These are phyloP conservation scores for Leucophenga montana DNA, from an alignment of 2,888 invertebrate species.

Conservation along the genomic window DNA sequence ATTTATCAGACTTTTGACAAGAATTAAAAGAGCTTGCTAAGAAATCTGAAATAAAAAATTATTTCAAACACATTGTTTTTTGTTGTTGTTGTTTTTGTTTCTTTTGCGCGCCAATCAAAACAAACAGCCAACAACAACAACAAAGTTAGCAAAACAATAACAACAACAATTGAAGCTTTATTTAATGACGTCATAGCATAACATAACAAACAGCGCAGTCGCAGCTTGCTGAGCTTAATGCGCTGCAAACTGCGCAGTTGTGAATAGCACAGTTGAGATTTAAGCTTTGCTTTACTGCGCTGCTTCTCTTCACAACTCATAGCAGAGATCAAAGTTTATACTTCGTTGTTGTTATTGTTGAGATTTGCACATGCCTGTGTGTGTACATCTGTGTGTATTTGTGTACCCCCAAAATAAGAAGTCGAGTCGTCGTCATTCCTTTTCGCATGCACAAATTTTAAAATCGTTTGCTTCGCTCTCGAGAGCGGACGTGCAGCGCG, in stretches of 20 bases:
- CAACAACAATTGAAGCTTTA: constrained; percentile 39
- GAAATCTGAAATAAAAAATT: too few species aligned
- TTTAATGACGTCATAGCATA: constrained; percentile 56
- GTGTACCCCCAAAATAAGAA: constrained; percentile 60
- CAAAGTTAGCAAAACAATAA: constrained; percentile 30
- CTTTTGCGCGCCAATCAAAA: constrained; percentile 8
- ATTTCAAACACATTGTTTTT: too few species aligned
- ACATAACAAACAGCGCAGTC: constrained; percentile 43
- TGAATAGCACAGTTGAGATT: constrained; percentile 10
- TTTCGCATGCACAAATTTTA: constrained; percentile 61
- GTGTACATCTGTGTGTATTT: background rate
- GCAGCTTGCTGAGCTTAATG: constrained; percentile 18
- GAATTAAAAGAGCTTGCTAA: too few species aligned
- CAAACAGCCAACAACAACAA: constrained; percentile 15
- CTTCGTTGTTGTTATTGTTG: constrained; percentile 23
- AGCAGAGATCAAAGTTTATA: constrained; percentile 22
- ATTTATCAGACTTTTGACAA: too few species aligned
- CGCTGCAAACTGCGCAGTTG: constrained; percentile 21
- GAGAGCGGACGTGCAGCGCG: constrained; percentile 71
- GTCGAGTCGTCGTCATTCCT: constrained; percentile 67
- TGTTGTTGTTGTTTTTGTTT: background rate
- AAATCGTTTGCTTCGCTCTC: constrained; percentile 70
- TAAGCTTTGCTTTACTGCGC: background rate
- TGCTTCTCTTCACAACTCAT: background rate
- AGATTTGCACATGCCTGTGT: background rate